Evolutionary conservation across 2,113 vertebrate genomes (phyloP).

Genomic region (Psophia crepitans): DNA sequence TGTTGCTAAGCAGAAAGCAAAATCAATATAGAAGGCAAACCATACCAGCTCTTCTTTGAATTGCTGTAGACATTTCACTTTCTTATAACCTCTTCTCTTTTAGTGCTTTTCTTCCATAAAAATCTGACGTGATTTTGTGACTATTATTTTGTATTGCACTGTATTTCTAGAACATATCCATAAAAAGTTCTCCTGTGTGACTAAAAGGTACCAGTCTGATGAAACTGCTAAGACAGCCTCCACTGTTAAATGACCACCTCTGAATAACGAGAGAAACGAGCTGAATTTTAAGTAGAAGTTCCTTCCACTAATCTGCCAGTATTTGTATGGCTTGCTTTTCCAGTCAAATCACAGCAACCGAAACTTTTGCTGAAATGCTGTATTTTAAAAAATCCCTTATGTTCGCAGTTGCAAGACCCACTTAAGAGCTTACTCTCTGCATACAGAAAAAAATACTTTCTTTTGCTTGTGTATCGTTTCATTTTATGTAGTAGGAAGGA

Average conservation of each 20-base stretch:
- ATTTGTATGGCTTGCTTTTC: background rate
- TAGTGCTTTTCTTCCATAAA: background rate
- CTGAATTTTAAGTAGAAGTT: background rate
- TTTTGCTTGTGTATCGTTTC: background rate
- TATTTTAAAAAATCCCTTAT: background rate
- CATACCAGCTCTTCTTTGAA: background rate
- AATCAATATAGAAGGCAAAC: slow-evolving; percentile 20
- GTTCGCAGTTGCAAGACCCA: background rate
- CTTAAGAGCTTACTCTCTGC: background rate
- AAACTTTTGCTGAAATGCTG: background rate
- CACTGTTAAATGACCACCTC: background rate
- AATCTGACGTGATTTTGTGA: background rate
- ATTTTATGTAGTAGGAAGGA: background rate
- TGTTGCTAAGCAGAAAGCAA: slow-evolving; percentile 50
- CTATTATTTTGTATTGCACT: background rate
- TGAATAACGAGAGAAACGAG: background rate
- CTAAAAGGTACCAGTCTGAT: background rate
- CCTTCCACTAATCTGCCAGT: background rate
- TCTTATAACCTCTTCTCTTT: background rate
- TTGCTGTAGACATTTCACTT: background rate
- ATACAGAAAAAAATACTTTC: background rate
- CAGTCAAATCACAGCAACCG: background rate
- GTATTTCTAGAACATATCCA: background rate
- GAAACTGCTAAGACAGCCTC: background rate
- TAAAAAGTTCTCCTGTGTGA: background rate